phyloP scores from a whole-genome alignment of 2,888 invertebrate genomes.

The Maniola hyperantus region DNA sequence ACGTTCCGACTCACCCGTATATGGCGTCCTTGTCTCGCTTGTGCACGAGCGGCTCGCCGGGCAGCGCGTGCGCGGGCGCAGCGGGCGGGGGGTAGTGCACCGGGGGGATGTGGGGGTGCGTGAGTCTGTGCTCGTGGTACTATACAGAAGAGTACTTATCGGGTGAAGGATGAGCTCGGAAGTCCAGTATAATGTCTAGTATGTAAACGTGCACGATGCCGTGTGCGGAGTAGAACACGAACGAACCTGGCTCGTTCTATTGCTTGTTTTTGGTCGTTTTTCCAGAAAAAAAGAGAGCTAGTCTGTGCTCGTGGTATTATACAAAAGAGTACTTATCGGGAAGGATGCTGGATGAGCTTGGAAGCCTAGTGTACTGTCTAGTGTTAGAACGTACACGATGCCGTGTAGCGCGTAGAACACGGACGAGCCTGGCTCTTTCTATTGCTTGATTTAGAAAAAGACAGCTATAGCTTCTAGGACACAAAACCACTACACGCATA shows the following conservation, averaged over 20 bases:
- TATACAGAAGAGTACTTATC: not conserved
- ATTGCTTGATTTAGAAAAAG: too few species aligned
- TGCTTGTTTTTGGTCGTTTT: not conserved
- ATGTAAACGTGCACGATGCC: not conserved
- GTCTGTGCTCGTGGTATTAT: too few species aligned
- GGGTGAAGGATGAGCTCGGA: not conserved
- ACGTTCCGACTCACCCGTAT: constrained; percentile 93
- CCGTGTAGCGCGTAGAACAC: too few species aligned
- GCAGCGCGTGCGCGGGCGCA: constrained; percentile 94
- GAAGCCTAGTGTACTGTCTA: too few species aligned
- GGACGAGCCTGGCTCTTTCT: too few species aligned
- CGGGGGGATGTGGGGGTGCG: constrained; percentile 63
- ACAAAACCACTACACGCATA: constrained; percentile 18
- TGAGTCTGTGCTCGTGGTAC: not conserved
- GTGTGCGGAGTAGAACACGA: not conserved
- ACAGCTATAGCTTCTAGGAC: constrained; percentile 7
- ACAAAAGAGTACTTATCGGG: too few species aligned
- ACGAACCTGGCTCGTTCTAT: not conserved
- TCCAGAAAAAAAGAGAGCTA: not conserved
- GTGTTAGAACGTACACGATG: too few species aligned
- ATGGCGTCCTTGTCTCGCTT: constrained; percentile 99
- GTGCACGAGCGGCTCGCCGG: constrained; percentile 94
- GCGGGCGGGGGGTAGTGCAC: constrained; percentile 92
- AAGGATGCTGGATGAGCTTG: too few species aligned
- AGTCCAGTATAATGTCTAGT: too few species aligned